phyloP scores from a whole-genome alignment of 2,113 vertebrate species.

The Clinocottus analis region DNA sequence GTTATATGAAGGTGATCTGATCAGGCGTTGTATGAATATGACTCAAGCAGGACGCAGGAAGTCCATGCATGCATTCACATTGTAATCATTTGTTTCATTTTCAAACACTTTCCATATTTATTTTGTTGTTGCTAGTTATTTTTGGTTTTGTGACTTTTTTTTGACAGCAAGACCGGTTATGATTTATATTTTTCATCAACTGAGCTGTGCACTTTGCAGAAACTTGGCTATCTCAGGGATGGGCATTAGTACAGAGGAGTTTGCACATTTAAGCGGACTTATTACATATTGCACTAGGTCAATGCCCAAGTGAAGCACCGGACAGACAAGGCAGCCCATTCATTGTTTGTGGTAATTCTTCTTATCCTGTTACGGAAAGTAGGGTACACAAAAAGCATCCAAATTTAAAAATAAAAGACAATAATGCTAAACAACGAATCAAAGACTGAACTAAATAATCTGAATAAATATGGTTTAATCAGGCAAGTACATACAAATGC shows the following conservation, averaged over 20 bases:
- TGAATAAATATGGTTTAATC: background rate
- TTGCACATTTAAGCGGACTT: slow-evolving; percentile 11
- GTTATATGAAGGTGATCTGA: slow-evolving; percentile 16
- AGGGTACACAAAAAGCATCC: background rate
- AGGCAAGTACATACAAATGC: too few relatives aligned
- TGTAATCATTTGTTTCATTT: background rate
- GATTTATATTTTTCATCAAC: background rate
- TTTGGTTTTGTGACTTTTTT: background rate
- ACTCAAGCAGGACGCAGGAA: slow-evolving; percentile 9
- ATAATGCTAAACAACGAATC: background rate
- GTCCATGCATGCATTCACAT: slow-evolving; percentile 17
- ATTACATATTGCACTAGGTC: background rate
- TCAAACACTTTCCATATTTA: background rate
- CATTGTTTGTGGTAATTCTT: background rate
- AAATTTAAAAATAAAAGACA: background rate
- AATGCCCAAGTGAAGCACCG: slow-evolving; percentile 6
- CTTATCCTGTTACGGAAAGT: background rate
- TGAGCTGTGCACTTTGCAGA: background rate
- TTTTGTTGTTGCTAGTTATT: background rate
- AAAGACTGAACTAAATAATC: background rate
- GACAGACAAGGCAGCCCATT: background rate
- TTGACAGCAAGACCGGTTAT: background rate
- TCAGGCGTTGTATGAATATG: slow-evolving; percentile 4
- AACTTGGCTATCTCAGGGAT: background rate
- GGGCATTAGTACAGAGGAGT: slow-evolving; percentile 16